Evolutionary conservation across 2,797 vertebrate genomes (phyloP).

Genomic region (Sebastes jordani): DNA sequence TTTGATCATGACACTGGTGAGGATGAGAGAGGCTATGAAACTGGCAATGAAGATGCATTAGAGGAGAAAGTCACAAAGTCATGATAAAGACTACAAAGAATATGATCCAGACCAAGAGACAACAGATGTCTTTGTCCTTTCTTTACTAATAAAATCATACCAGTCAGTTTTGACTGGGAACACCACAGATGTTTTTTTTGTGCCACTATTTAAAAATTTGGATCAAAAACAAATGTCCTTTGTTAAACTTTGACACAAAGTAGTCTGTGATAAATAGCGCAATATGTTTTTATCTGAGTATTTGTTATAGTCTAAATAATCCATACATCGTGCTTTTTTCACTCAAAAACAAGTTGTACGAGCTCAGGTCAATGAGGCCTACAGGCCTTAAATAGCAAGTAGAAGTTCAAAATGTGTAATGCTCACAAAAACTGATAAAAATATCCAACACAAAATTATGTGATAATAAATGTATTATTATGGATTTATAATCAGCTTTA

Average conservation of each 20-base stretch:
- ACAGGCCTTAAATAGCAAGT: background rate
- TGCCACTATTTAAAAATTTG: background rate
- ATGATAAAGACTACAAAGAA: background rate
- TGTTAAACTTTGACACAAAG: background rate
- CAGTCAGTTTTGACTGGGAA: background rate
- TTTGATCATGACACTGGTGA: background rate
- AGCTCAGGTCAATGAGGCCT: background rate
- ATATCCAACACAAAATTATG: background rate
- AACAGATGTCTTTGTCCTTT: background rate
- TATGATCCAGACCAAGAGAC: background rate
- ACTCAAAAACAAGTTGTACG: background rate
- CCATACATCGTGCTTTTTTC: background rate
- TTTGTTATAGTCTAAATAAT: background rate
- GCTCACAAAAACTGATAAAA: background rate
- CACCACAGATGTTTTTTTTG: background rate
- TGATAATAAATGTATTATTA: background rate
- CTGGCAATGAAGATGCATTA: background rate
- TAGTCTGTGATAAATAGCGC: background rate
- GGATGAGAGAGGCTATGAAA: background rate
- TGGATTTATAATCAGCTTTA: background rate
- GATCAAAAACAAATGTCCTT: background rate
- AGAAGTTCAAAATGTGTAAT: background rate
- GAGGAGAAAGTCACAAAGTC: background rate
- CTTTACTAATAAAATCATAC: background rate
- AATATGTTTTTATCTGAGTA: background rate